Evolutionary conservation across 1,140 invertebrate genomes (phyloP).

Genomic region (Oncopodura yosiiana): DNA sequence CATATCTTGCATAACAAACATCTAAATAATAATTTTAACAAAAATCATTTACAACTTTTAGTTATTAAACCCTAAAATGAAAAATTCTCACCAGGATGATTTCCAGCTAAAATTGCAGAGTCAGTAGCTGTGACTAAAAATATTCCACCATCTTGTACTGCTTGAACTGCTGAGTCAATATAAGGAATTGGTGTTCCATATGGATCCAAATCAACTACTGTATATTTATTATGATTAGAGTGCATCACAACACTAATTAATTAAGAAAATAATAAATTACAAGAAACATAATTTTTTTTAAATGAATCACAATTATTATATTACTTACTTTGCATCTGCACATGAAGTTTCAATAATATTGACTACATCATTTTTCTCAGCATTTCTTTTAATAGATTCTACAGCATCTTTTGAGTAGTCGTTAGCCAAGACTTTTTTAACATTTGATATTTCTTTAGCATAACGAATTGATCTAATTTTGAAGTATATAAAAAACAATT

Average conservation of each 20-base stretch:
- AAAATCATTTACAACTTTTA: no score
- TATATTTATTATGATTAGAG: constrained; percentile 49
- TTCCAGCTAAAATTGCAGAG: constrained; percentile 93
- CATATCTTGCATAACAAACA: constrained; percentile 90
- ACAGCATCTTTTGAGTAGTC: constrained; percentile 84
- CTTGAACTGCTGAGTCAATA: constrained; percentile 76
- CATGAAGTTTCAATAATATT: constrained; percentile 60
- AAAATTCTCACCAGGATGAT: no score
- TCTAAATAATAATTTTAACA: no score
- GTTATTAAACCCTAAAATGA: no score
- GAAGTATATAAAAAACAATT: no score
- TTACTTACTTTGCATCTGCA: constrained; percentile 68
- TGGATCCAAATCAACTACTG: constrained; percentile 87
- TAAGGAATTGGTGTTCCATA: constrained; percentile 92
- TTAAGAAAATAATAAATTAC: neutral
- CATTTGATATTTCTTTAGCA: constrained; percentile 78
- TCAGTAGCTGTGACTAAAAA: constrained; percentile 96
- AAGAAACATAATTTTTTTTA: neutral
- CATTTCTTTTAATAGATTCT: constrained; percentile 72
- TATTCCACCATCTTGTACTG: constrained; percentile 61
- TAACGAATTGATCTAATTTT: constrained; percentile 93
- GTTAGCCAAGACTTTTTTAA: constrained; percentile 81
- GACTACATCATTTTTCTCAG: constrained; percentile 64
- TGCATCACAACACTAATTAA: constrained; percentile 69
- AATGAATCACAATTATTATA: neutral